Evolutionary conservation across 2,113 vertebrate species (phyloP).

Genomic region (Caracal caracal): DNA sequence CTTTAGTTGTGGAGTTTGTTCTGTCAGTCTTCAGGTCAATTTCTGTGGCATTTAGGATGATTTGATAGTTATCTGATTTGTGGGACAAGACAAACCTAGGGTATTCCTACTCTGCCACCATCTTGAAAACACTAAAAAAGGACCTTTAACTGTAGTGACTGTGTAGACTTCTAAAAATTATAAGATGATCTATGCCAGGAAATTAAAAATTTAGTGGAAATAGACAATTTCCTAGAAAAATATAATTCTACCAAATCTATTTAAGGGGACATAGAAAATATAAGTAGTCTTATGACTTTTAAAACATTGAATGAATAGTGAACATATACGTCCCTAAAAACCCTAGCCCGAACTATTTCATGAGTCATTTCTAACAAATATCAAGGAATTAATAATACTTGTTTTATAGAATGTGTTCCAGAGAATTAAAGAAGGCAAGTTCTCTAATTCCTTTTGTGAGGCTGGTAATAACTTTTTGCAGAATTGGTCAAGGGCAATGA

Average conservation of each 20-base stretch:
- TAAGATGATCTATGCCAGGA: background rate
- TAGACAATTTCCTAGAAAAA: background rate
- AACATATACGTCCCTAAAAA: background rate
- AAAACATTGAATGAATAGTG: background rate
- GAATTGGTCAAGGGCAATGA: background rate
- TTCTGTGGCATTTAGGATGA: background rate
- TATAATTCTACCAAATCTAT: background rate
- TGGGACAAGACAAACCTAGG: background rate
- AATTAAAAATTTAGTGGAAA: background rate
- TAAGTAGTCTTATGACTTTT: background rate
- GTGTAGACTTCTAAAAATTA: background rate
- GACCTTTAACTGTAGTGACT: background rate
- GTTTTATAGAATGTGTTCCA: slow-evolving; percentile 15
- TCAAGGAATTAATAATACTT: background rate
- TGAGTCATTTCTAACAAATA: slow-evolving; percentile 46
- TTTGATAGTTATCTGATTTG: background rate
- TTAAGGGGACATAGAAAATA: background rate
- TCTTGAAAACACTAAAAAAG: background rate
- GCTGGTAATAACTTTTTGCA: background rate
- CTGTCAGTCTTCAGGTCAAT: background rate
- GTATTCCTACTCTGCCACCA: background rate
- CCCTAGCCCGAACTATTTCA: background rate
- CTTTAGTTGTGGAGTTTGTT: background rate
- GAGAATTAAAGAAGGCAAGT: background rate
- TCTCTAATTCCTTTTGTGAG: slow-evolving; percentile 36